Percentiles rank a stretch among this genome's conserved stretches.
Evolutionary conservation across 2,888 invertebrate genomes (phyloP).

Genomic region (Acanthosepion lycidas): DNA sequence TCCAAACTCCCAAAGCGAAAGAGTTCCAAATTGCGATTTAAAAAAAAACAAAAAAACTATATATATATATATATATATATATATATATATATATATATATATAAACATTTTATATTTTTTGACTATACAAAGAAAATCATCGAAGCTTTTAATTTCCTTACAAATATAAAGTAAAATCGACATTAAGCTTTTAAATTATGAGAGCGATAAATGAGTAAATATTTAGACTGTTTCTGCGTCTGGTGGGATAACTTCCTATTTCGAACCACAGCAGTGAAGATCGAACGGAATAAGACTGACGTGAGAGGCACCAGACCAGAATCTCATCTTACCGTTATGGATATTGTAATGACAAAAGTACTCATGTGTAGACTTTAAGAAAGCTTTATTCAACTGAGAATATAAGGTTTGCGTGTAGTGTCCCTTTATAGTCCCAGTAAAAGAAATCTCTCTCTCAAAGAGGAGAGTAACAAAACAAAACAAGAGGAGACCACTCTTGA

Average conservation of each 20-base stretch:
- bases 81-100: background rate
- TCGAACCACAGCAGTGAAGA: no score
- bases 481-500: no score
- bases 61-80: background rate
- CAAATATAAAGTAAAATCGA: background rate
- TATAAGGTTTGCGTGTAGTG: no score
- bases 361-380: no score
- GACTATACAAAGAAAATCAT: background rate
- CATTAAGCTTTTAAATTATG: background rate
- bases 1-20: background rate
- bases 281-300: no score
- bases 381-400: no score
- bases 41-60: background rate
- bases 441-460: no score
- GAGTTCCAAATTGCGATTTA: constrained; percentile 16
- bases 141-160: background rate
- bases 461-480: no score
- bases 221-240: background rate
- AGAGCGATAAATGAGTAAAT: background rate
- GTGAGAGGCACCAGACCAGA: no score
- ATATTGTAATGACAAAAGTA: no score
- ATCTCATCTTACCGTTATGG: no score
- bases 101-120: background rate
- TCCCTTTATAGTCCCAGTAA: no score
- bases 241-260: background rate